Conservation (phyloP, 2,113 vertebrate species). For the Rhadina sibilatrix region DNA sequence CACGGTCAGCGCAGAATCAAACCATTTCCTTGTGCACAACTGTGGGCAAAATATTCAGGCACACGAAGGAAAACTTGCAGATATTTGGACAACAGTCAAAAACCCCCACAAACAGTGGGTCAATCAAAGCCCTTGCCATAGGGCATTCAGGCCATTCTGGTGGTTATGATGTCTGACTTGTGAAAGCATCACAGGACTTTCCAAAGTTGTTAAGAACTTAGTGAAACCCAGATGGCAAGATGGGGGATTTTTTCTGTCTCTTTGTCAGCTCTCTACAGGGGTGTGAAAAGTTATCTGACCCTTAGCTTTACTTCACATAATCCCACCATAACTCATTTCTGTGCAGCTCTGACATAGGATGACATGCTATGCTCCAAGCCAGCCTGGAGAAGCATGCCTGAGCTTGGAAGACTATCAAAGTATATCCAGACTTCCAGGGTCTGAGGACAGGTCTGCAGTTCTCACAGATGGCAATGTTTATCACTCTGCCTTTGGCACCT, state of each 20-base stretch:
- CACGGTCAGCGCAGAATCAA: fast-evolving
- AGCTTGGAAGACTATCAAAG: not conserved
- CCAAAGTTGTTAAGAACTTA: not conserved
- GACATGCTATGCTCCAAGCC: not conserved
- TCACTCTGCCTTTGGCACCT: slow-evolving; percentile 20
- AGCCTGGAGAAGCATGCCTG: not conserved
- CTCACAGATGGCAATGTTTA: slow-evolving; percentile 22
- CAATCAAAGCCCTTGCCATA: not conserved
- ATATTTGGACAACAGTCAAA: not conserved
- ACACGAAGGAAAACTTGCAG: not conserved
- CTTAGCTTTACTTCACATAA: not conserved
- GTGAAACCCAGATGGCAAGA: not conserved
- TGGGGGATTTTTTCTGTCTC: not conserved
- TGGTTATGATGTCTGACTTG: not conserved
- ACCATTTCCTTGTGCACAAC: not conserved
- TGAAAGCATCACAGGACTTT: not conserved
- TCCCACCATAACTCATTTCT: not conserved
- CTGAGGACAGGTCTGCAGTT: not conserved
- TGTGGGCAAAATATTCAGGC: not conserved
- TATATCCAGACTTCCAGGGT: not conserved
- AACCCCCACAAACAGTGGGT: not conserved
- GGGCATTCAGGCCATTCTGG: not conserved
- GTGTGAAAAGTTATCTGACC: not conserved
- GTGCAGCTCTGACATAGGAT: not conserved
- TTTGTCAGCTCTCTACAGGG: not conserved